Evolutionary conservation across 2,797 vertebrate species (phyloP).

Genomic region (Aphelocoma californica): DNA sequence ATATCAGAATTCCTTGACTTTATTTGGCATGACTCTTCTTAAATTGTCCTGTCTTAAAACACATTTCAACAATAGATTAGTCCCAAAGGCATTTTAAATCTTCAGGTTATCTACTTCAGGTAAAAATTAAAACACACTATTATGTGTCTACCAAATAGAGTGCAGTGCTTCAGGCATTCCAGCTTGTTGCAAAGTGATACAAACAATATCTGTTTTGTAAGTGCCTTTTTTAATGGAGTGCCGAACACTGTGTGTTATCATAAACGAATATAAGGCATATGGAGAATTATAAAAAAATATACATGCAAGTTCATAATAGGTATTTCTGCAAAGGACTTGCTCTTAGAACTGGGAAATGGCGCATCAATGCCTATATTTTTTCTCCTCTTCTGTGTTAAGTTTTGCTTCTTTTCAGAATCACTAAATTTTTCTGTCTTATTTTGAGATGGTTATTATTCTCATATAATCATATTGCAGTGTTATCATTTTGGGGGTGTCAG

Average conservation of each 20-base stretch:
- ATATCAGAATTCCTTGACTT: conserved; percentile 7
- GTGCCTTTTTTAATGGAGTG: conserved; percentile 43
- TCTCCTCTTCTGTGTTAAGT: neutral
- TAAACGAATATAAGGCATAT: conserved; percentile 33
- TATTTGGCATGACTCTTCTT: conserved; percentile 12
- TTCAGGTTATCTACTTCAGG: conserved; percentile 40
- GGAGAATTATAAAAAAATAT: conserved; percentile 5
- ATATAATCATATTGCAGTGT: neutral
- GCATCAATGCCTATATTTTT: neutral
- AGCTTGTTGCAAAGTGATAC: conserved; percentile 38
- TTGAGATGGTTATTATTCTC: conserved; percentile 14
- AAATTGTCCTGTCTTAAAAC: conserved; percentile 25
- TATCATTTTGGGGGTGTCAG: neutral
- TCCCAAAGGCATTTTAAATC: conserved; percentile 57
- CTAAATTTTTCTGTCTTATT: neutral
- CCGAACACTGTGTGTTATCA: neutral
- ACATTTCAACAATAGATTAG: conserved; percentile 57
- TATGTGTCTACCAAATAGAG: conserved; percentile 60
- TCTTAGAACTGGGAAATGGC: conserved; percentile 2
- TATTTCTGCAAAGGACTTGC: neutral
- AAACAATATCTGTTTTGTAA: conserved; percentile 62
- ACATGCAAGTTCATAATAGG: neutral
- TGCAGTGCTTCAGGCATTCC: conserved; percentile 61
- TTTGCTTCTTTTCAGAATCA: neutral
- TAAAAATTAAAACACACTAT: conserved; percentile 65